Percentiles rank a stretch among this genome's conserved stretches.
These are phyloP conservation scores for Strix aluco DNA, from an alignment of 2,113 vertebrate genomes.

Conservation along the genomic window DNA sequence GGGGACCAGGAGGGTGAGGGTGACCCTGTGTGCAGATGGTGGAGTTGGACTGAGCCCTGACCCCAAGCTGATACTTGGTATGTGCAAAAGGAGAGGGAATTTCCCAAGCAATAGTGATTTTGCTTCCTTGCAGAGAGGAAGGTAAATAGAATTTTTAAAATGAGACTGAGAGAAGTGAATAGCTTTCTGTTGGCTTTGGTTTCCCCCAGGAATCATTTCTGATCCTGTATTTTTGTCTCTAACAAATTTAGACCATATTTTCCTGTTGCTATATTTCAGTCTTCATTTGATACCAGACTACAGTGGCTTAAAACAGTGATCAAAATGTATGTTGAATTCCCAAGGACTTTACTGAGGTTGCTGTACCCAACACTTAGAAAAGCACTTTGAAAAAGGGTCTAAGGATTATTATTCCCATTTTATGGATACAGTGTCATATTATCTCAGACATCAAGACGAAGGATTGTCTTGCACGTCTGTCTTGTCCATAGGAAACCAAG, in stretches of 20 bases:
- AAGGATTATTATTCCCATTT: constrained; percentile 40
- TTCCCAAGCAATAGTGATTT: background rate
- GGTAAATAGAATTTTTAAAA: constrained; percentile 23
- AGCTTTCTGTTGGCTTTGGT: background rate
- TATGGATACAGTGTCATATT: background rate
- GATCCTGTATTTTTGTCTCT: background rate
- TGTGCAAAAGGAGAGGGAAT: background rate
- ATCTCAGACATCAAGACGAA: background rate
- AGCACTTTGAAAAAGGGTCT: background rate
- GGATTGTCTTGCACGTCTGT: background rate
- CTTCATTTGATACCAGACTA: constrained; percentile 22
- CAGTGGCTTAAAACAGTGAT: background rate
- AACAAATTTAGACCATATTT: constrained; percentile 32
- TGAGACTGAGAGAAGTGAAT: background rate
- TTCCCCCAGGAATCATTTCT: constrained; percentile 38
- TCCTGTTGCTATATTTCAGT: constrained; percentile 11
- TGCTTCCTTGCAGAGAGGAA: background rate
- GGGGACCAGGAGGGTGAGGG: background rate
- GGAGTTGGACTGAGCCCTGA: background rate
- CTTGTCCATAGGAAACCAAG: background rate
- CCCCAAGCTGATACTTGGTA: background rate
- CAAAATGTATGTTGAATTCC: constrained; percentile 47
- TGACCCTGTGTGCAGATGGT: background rate
- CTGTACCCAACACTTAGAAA: background rate
- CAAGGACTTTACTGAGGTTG: background rate